Base-by-base conservation (phyloP, 2,888 invertebrate genomes). In the Conops quadrifasciatus region DNA sequence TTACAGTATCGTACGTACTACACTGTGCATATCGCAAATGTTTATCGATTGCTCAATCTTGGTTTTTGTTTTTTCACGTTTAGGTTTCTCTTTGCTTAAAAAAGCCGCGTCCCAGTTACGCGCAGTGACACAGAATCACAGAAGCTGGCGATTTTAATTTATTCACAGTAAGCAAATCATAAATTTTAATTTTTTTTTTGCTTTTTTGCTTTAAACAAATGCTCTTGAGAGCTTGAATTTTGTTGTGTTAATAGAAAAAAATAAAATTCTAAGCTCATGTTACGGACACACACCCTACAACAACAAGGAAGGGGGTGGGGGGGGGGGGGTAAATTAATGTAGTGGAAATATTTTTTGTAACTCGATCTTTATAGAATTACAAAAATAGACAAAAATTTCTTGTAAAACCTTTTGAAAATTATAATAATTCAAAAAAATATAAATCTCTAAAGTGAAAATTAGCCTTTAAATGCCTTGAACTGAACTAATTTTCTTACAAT, bases 271-370 rank as follows among this genome's bases (percentile, higher is more conserved):
- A 2, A 65, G 53, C 65, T 65, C 30, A 49, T 30, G 53, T 65
- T 65, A 65, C 65, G 49, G 21, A 63, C 63, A 43, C 36, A 28
- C 47, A 24, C 47, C 16, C 2, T 19, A 49, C 49, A 64, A 45
- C 43, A 15, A 63, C 47, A 19, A 36, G 36, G 9, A 7, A 36
- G 9, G 4, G 9, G 36, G 9, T 36, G 9, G 4, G 9, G 9
- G 4, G 36, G 36, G 36, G 36, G 53, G 56, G 21, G 30, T 53
- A 66, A 53, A 56, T 53, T 36, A 56, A 66, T 66, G 53, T 28
- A 21, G 43, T 66, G 56, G 36, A 66, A 53, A 56, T 56, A 30
- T 65, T 56, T 66, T 24, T 30, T 43, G 53, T 66, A 66, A 66
- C 43, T 36, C 24, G 66, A 66, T 66, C 66, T 36, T 21, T 24